Percentiles rank a stretch among this genome's conserved stretches.
phyloP scores from a whole-genome alignment of 2,888 invertebrate species.

The Opisthograptis luteolata region DNA sequence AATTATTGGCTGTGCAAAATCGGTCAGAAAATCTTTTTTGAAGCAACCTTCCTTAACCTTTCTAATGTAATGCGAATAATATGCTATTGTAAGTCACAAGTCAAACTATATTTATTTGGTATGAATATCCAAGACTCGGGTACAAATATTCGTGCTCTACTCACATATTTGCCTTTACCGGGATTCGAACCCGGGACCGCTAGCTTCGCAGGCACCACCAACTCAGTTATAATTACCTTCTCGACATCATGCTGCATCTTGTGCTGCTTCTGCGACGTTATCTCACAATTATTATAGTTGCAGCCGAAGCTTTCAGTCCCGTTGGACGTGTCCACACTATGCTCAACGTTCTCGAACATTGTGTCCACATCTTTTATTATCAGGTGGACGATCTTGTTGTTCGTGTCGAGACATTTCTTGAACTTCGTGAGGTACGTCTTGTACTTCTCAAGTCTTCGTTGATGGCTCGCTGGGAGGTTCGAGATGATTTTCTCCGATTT shows the following conservation, averaged over 20 bases:
- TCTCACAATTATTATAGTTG: slow-evolving; percentile 72
- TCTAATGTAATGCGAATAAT: no score
- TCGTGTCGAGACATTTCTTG: slow-evolving; percentile 91
- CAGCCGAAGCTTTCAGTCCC: slow-evolving; percentile 69
- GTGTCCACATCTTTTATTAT: slow-evolving; percentile 92
- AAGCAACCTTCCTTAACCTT: no score
- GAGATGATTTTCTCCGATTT: slow-evolving; percentile 90
- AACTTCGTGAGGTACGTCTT: slow-evolving; percentile 89
- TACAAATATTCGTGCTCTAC: no score
- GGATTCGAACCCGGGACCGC: no score
- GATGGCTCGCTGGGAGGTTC: slow-evolving; percentile 89
- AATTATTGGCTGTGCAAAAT: no score
- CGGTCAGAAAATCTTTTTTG: no score
- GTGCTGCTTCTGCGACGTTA: slow-evolving; percentile 69
- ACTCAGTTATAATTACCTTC: slow-evolving; percentile 66
- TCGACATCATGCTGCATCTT: slow-evolving; percentile 80
- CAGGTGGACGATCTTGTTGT: slow-evolving; percentile 86
- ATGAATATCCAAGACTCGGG: no score
- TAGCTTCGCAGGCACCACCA: no score
- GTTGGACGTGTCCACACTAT: slow-evolving; percentile 55
- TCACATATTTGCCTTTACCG: no score
- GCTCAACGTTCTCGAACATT: slow-evolving; percentile 91
- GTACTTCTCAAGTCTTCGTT: slow-evolving; percentile 90
- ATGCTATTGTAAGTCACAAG: no score
- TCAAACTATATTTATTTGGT: no score